These are phyloP conservation scores for Drosophila nigritarsus DNA, from an alignment of 2,888 invertebrate genomes.

Conservation along the genomic window DNA sequence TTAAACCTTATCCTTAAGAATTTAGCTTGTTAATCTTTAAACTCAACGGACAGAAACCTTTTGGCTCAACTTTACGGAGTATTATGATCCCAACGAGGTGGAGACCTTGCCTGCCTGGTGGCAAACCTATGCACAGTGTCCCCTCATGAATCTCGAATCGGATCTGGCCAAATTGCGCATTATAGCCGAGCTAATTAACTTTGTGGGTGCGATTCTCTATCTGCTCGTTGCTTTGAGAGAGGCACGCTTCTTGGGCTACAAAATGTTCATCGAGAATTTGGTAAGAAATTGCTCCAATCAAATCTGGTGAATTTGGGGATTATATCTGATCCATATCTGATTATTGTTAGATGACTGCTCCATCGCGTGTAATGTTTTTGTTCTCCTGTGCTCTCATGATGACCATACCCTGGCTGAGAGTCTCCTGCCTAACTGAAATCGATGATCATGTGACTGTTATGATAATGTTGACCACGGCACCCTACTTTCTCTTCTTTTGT, in stretches of 20 bases:
- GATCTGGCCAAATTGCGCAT: constrained; percentile 87
- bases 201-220: constrained; percentile 93
- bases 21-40: neutral
- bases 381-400: constrained; percentile 96
- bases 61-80: constrained; percentile 84
- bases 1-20: neutral
- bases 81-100: constrained; percentile 77
- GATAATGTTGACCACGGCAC: constrained; percentile 97
- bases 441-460: constrained; percentile 97
- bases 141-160: constrained; percentile 83
- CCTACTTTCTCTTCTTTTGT: constrained; percentile 98
- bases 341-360: constrained; percentile 90
- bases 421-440: constrained; percentile 93
- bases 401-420: constrained; percentile 92
- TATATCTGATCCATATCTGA: neutral
- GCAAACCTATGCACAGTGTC: constrained; percentile 84
- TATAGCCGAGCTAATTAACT: constrained; percentile 91
- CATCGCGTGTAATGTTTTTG: constrained; percentile 96
- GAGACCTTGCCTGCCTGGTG: constrained; percentile 82
- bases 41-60: constrained; percentile 76
- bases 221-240: constrained; percentile 94
- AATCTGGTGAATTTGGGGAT: neutral
- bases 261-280: constrained; percentile 97
- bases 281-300: constrained; percentile 86
- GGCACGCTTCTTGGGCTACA: constrained; percentile 94